These are phyloP conservation scores for Drosophila pallidifrons DNA, from an alignment of 1,140 invertebrate species.

Conservation along the genomic window DNA sequence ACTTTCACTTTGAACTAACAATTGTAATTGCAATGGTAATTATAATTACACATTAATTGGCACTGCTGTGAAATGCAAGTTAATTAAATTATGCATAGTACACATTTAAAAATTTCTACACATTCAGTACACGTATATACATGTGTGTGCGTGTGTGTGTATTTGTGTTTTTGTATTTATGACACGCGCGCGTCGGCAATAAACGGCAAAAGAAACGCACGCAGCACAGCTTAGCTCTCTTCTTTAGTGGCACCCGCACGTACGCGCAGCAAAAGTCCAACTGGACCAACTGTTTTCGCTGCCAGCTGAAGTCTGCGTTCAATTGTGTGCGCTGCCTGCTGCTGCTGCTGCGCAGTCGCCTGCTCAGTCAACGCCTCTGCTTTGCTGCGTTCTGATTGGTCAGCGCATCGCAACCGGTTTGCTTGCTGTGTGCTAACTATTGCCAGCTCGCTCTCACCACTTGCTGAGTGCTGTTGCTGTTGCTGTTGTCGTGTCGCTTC, in stretches of 20 bases:
- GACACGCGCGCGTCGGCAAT: conserved; percentile 35
- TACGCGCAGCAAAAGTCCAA: conserved; percentile 76
- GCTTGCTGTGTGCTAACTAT: conserved; percentile 7
- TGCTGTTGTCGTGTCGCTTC: background rate
- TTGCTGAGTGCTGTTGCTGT: background rate
- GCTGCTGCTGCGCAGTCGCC: conserved; percentile 48
- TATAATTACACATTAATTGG: conserved; percentile 44
- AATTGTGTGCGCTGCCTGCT: conserved; percentile 10
- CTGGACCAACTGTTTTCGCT: conserved; percentile 58
- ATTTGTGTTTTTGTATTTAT: conserved; percentile 16
- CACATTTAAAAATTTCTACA: background rate
- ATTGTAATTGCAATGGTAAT: conserved; percentile 48
- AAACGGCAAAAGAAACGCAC: conserved; percentile 19
- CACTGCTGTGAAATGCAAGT: conserved; percentile 36
- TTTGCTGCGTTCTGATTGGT: conserved; percentile 38
- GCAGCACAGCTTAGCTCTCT: conserved; percentile 29
- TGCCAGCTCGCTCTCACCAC: conserved; percentile 32
- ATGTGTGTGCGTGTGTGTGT: conserved; percentile 7
- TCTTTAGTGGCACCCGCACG: conserved; percentile 67
- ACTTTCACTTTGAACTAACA: conserved; percentile 56
- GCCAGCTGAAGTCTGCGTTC: conserved; percentile 29
- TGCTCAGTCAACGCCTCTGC: conserved; percentile 46
- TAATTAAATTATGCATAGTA: conserved; percentile 38
- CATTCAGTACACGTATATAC: background rate
- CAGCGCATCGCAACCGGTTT: conserved; percentile 40